Conservation (phyloP, 2,797 vertebrate species). For the Morelia viridis region DNA sequence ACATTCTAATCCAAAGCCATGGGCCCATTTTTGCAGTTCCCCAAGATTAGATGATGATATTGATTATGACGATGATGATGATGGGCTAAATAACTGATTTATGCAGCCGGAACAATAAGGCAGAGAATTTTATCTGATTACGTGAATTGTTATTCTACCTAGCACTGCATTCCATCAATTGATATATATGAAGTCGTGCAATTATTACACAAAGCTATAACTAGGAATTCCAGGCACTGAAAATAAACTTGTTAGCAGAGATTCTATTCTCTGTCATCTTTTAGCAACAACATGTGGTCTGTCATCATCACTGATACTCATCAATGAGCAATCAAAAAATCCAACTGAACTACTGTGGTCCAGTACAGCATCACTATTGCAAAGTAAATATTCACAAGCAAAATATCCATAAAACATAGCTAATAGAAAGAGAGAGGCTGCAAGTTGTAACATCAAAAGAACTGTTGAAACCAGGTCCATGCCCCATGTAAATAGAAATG, state of each 20-base stretch:
- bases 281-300: neutral
- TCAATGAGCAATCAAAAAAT: neutral
- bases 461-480: constrained; percentile 17
- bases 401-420: neutral
- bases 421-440: neutral
- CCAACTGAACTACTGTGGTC: neutral
- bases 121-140: neutral
- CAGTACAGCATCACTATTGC: neutral
- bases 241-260: neutral
- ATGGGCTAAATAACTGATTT: neutral
- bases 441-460: constrained; percentile 31
- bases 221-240: neutral
- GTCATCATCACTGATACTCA: neutral
- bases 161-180: neutral
- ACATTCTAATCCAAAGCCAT: neutral
- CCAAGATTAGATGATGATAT: neutral
- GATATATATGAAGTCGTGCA: neutral
- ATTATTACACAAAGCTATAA: neutral
- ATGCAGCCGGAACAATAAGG: neutral
- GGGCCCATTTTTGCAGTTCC: neutral
- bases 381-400: neutral
- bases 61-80: neutral
- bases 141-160: neutral
- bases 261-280: neutral
- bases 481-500: constrained; percentile 19